Percentiles rank a stretch among this genome's conserved stretches.
These are phyloP conservation scores for Palythoa grandis DNA, from an alignment of 92 coral and sea anemone species.

Conservation along the genomic window DNA sequence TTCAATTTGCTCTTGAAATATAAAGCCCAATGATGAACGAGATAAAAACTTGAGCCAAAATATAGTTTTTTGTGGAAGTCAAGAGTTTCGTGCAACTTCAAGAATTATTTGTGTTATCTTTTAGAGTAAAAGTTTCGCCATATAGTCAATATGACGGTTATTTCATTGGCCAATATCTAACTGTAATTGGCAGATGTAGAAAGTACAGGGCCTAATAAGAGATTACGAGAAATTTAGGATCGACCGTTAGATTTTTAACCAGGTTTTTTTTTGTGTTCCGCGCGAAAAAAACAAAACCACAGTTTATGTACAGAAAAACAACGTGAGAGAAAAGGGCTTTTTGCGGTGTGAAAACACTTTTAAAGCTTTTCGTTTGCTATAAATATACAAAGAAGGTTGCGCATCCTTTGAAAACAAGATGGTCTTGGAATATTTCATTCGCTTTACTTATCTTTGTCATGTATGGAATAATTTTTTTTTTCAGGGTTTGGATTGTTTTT, in stretches of 20 bases:
- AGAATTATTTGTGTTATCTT: not conserved
- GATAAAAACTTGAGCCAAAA: no score
- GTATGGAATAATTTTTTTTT: not conserved
- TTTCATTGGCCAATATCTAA: not conserved
- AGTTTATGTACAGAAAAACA: not conserved
- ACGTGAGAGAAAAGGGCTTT: not conserved
- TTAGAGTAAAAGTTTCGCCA: not conserved
- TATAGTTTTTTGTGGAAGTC: not conserved
- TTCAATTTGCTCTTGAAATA: no score
- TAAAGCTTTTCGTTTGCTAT: not conserved
- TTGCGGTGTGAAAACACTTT: not conserved
- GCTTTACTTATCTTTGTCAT: not conserved
- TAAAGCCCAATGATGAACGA: no score
- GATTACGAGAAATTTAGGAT: not conserved
- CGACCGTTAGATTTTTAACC: not conserved
- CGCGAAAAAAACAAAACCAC: not conserved
- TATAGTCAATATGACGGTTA: not conserved
- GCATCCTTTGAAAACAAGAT: not conserved
- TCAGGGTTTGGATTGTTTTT: not conserved
- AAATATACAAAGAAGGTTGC: not conserved
- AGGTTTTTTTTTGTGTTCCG: not conserved
- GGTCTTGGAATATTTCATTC: not conserved
- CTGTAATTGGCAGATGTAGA: not conserved
- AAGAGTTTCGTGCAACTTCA: not conserved
- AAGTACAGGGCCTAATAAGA: not conserved